These are phyloP conservation scores for Hirtodrosophila duncani DNA, from an alignment of 2,888 invertebrate species.

Conservation along the genomic window DNA sequence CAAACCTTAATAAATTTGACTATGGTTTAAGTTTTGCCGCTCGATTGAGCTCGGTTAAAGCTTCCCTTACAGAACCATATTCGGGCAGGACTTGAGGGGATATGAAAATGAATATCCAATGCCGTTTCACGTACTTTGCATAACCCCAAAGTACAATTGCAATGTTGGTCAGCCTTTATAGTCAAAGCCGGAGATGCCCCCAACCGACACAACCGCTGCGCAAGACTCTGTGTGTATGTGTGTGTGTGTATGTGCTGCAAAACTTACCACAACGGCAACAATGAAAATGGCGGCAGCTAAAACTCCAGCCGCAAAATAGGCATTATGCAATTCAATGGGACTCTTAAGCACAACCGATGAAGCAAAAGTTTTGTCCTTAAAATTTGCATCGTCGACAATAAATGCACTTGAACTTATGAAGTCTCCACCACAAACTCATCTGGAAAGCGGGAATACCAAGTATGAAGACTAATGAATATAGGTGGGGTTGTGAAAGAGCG, in stretches of 20 bases:
- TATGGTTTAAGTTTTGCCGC: slow-evolving; percentile 32
- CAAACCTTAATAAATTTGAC: slow-evolving; percentile 39
- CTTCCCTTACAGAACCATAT: slow-evolving; percentile 15
- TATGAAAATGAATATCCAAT: slow-evolving; percentile 68
- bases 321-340: slow-evolving; percentile 84
- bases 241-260: background rate
- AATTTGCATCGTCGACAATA: slow-evolving; percentile 78
- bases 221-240: slow-evolving; percentile 9
- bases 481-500: no score
- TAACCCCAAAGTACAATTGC: slow-evolving; percentile 64
- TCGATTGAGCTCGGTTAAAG: slow-evolving; percentile 46
- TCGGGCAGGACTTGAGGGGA: slow-evolving; percentile 32
- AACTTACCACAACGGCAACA: slow-evolving; percentile 85
- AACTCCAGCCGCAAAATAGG: slow-evolving; percentile 88
- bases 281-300: slow-evolving; percentile 86
- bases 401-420: slow-evolving; percentile 80
- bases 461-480: slow-evolving; percentile 6
- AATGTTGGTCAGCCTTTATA: slow-evolving; percentile 44
- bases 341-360: slow-evolving; percentile 78
- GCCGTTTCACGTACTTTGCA: slow-evolving; percentile 40
- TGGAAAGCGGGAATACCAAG: slow-evolving; percentile 68
- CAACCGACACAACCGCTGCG: background rate
- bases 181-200: background rate
- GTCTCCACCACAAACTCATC: slow-evolving; percentile 86
- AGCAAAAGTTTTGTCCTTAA: slow-evolving; percentile 78